These are phyloP conservation scores for Austrolebias charrua DNA, from an alignment of 2,797 vertebrate species.

Conservation along the genomic window DNA sequence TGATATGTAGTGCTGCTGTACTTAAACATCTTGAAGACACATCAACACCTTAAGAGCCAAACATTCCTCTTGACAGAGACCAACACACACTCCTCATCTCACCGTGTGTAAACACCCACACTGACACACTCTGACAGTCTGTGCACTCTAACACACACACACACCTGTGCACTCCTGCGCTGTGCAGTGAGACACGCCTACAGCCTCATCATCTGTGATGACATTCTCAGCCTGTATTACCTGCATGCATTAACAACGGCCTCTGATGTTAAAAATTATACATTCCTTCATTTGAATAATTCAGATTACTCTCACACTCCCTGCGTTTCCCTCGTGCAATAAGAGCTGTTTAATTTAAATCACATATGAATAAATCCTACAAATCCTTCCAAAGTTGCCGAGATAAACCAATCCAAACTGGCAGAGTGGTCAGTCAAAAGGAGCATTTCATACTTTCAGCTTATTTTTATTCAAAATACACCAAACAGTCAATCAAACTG, in stretches of 20 bases:
- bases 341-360: constrained; percentile 72
- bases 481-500: constrained; percentile 67
- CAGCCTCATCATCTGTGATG: constrained; percentile 61
- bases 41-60: constrained; percentile 20
- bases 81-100: constrained; percentile 24
- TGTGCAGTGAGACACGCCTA: constrained; percentile 25
- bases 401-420: constrained; percentile 72
- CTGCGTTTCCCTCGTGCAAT: constrained; percentile 58
- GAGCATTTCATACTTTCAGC: constrained; percentile 58
- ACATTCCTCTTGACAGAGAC: constrained; percentile 20
- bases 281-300: constrained; percentile 76
- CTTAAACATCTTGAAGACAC: constrained; percentile 1
- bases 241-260: constrained; percentile 69
- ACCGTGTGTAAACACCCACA: constrained; percentile 31
- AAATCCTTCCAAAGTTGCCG: constrained; percentile 70
- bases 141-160: neutral
- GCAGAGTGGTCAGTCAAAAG: constrained; percentile 66
- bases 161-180: constrained; percentile 24
- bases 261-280: constrained; percentile 74
- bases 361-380: constrained; percentile 74
- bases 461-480: constrained; percentile 64
- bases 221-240: constrained; percentile 67
- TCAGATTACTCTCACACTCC: constrained; percentile 69
- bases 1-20: no score
- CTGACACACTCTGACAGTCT: neutral